Evolutionary conservation across 1,140 invertebrate species (phyloP).

Genomic region (Camponotus floridanus): DNA sequence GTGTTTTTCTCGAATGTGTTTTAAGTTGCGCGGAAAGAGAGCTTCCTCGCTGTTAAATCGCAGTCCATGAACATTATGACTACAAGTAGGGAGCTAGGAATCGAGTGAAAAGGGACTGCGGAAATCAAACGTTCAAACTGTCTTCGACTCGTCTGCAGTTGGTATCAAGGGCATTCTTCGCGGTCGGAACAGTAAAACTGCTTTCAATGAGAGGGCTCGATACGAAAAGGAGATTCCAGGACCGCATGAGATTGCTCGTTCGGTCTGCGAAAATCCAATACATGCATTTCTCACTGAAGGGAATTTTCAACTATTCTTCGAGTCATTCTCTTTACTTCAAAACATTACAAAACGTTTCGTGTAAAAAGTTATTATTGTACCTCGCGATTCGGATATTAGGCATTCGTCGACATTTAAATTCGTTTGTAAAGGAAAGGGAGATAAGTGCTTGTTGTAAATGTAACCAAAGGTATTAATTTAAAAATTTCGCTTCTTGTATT

Average conservation of each 20-base stretch:
- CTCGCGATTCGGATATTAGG: slow-evolving; percentile 21
- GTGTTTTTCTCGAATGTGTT: slow-evolving; percentile 6
- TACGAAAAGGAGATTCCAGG: slow-evolving; percentile 53
- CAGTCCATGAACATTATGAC: slow-evolving; percentile 42
- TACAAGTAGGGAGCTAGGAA: not conserved
- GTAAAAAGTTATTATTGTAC: slow-evolving; percentile 64
- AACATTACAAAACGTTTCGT: slow-evolving; percentile 49
- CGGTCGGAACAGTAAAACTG: slow-evolving; percentile 58
- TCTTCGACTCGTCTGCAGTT: slow-evolving; percentile 58
- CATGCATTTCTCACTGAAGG: slow-evolving; percentile 56
- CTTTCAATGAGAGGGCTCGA: slow-evolving; percentile 40
- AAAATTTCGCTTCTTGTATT: not conserved
- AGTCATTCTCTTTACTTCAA: slow-evolving; percentile 35
- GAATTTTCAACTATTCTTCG: slow-evolving; percentile 9
- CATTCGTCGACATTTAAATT: slow-evolving; percentile 29
- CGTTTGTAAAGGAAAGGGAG: slow-evolving; percentile 1
- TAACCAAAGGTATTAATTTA: not conserved
- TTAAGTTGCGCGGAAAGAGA: slow-evolving; percentile 20
- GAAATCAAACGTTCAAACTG: slow-evolving; percentile 49
- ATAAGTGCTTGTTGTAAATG: slow-evolving; percentile 22
- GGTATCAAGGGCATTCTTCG: slow-evolving; percentile 60
- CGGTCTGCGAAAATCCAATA: slow-evolving; percentile 70
- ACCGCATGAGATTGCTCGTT: slow-evolving; percentile 63
- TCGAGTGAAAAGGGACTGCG: slow-evolving; percentile 8
- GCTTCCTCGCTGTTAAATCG: slow-evolving; percentile 61